Evolutionary conservation across 2,797 vertebrate species (phyloP), one percentile per base, ranked within the genome.

Genomic region (Numenius phaeopus): DNA sequence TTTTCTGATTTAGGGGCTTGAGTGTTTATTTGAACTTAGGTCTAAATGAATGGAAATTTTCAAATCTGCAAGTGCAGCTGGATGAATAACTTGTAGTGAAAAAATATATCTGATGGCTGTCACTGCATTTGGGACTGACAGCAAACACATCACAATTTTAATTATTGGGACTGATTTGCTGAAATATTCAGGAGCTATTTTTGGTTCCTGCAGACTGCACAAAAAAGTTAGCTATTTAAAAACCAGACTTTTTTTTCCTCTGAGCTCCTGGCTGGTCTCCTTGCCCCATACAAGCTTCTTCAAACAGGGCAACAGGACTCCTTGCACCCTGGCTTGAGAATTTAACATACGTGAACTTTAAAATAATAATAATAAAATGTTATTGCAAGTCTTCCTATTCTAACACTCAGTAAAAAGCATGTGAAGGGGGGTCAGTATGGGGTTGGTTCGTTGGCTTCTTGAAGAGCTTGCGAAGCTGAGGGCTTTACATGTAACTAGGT

Each of bases 181-280:
- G 94, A 96, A 97, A 96, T 95, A 94, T 92, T 95, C 92, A 91
- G 69, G 75, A 92, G 46, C 72, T 97, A 95, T 96, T 91, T 96
- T 95, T 91, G 87, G 50, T 90, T 94, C 82, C 76, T 94, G 95
- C 92, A 95, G 90, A 83, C 61, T 66, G 87, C 76, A 75, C 47
- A 78, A 50, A 94, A 87, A 94, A 89, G 88, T 90, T 94, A 49
- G 82, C 87, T 91, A 76, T 92, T 94, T 95, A 93, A 96, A 96
- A 94, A 30, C 34, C 82, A 94, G 93, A 87, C 70, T 67, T 4
- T 19, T 44, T 58, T n/a, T 27, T 17, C 7, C 9, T 10, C 40
- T 7, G 12, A 58, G 30, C 14, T 85, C 7, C 55, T 89, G 83
- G 50, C 83, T 85, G 18, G 22, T 73, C 26, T 96, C 20, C 71